phyloP scores from a whole-genome alignment of 2,797 vertebrate genomes.

The Gobio occitaniae region DNA sequence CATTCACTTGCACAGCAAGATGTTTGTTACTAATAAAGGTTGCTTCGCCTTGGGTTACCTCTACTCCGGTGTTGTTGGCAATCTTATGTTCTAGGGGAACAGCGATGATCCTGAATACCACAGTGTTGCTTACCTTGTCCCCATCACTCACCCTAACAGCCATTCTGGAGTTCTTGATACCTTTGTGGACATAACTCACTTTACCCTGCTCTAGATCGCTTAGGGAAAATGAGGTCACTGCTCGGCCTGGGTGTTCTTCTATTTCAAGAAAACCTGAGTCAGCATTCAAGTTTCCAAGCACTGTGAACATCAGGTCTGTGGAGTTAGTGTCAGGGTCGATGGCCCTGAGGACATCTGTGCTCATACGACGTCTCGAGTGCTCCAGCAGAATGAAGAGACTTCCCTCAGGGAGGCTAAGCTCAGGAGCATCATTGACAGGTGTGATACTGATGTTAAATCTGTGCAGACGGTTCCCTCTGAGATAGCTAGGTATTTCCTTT shows the following conservation, averaged over 20 bases:
- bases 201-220: conserved; percentile 81
- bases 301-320: conserved; percentile 78
- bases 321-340: conserved; percentile 84
- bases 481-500: conserved; percentile 73
- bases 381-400: conserved; percentile 84
- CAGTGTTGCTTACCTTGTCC: conserved; percentile 86
- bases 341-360: conserved; percentile 76
- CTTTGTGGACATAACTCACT: conserved; percentile 85
- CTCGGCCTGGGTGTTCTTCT: conserved; percentile 74
- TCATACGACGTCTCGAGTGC: conserved; percentile 83
- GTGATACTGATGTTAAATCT: conserved; percentile 82
- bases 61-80: conserved; percentile 80
- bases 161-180: conserved; percentile 81
- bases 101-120: conserved; percentile 83
- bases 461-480: conserved; percentile 76
- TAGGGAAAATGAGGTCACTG: conserved; percentile 81
- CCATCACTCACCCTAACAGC: conserved; percentile 88
- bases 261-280: conserved; percentile 86
- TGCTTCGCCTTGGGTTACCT: conserved; percentile 79
- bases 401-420: conserved; percentile 83
- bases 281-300: conserved; percentile 82
- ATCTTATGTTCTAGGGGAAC: conserved; percentile 82
- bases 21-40: conserved; percentile 78
- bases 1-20: conserved; percentile 83
- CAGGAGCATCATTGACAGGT: conserved; percentile 86